Evolutionary conservation across 2,888 invertebrate genomes (phyloP).

Genomic region (Polymixis flavicincta): DNA sequence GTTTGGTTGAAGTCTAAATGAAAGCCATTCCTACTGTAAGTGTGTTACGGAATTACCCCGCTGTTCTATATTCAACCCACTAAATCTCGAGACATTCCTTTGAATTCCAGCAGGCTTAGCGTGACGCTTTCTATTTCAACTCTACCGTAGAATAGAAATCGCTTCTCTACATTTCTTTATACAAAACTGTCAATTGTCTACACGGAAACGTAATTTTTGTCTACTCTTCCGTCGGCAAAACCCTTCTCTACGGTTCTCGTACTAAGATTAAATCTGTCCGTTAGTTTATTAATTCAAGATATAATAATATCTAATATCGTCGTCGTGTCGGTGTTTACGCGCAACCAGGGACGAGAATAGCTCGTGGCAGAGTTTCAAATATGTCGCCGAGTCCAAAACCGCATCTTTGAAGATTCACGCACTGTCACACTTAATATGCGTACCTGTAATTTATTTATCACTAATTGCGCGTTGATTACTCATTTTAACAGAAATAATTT

Average conservation of each 20-base stretch:
- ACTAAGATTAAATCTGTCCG: constrained; percentile 58
- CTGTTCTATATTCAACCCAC: constrained; percentile 22
- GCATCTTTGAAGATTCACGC: constrained; percentile 78
- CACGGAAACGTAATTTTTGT: too few species aligned
- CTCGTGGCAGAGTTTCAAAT: constrained; percentile 90
- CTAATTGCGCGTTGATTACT: constrained; percentile 12
- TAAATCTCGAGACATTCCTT: constrained; percentile 38
- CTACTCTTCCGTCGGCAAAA: too few species aligned
- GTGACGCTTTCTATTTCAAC: too few species aligned
- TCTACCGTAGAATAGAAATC: too few species aligned
- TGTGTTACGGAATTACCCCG: too few species aligned
- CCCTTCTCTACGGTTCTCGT: too few species aligned
- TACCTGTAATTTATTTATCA: constrained; percentile 66
- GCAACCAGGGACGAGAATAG: constrained; percentile 82
- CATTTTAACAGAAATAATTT: too few species aligned
- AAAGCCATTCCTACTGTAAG: too few species aligned
- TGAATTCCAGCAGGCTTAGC: constrained; percentile 50
- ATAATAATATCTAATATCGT: constrained; percentile 78
- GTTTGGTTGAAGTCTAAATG: too few species aligned
- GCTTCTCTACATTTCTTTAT: too few species aligned
- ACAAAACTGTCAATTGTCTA: too few species aligned
- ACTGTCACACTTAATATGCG: constrained; percentile 75
- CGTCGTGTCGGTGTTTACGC: constrained; percentile 84
- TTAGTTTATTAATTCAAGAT: constrained; percentile 71
- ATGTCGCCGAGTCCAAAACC: constrained; percentile 87